These are phyloP conservation scores for Iguana delicatissima DNA, from an alignment of 2,797 vertebrate species.

Conservation along the genomic window DNA sequence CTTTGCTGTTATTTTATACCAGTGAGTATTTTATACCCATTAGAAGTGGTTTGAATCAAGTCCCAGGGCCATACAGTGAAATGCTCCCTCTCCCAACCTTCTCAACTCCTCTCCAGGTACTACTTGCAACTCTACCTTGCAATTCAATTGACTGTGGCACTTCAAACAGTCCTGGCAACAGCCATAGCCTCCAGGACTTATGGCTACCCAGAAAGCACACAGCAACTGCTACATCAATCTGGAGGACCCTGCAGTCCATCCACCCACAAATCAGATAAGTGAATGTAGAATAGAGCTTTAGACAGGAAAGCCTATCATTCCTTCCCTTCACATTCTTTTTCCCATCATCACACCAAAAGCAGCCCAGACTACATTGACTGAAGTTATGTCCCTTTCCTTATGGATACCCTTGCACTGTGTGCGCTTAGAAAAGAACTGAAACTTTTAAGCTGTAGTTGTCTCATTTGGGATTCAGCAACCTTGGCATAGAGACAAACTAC, in stretches of 20 bases:
- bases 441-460: not conserved
- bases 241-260: not conserved
- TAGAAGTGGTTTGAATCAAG: not conserved
- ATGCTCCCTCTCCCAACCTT: not conserved
- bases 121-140: not conserved
- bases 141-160: not conserved
- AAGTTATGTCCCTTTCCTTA: not conserved
- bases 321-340: not conserved
- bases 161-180: not conserved
- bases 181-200: not conserved
- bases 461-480: not conserved
- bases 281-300: not conserved
- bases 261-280: not conserved
- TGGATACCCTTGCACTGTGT: not conserved
- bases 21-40: not conserved
- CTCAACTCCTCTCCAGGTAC: not conserved
- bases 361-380: not conserved
- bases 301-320: not conserved
- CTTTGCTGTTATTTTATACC: not conserved
- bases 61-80: not conserved
- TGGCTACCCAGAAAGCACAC: not conserved
- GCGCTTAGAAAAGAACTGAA: not conserved
- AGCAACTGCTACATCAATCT: not conserved
- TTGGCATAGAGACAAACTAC: not conserved
- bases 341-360: not conserved